Evolutionary conservation across 1,140 invertebrate genomes (phyloP).

Genomic region (Lepidotrigona ventralis): DNA sequence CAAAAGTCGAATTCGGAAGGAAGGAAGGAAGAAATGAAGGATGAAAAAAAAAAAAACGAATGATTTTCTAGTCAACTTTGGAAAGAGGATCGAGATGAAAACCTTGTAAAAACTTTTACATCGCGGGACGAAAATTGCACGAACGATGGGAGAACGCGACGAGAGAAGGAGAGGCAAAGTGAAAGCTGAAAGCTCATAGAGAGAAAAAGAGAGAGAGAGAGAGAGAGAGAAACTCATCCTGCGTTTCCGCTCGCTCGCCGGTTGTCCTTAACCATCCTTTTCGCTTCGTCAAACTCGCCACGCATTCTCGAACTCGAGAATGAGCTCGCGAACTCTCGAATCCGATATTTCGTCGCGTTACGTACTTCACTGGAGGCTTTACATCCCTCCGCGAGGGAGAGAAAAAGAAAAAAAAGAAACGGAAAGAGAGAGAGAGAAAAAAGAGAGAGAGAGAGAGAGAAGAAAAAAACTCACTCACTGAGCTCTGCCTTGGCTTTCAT

Average conservation of each 20-base stretch:
- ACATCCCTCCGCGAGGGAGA: neutral
- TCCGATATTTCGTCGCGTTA: conserved; percentile 63
- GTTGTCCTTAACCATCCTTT: conserved; percentile 60
- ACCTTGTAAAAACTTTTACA: conserved; percentile 70
- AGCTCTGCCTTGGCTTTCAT: conserved; percentile 12
- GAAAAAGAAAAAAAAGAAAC: neutral
- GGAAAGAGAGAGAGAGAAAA: neutral
- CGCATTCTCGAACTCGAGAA: conserved; percentile 54
- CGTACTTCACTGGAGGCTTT: conserved; percentile 52
- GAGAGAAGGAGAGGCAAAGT: neutral
- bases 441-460: neutral
- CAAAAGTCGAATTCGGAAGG: too few relatives aligned
- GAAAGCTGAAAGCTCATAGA: conserved; percentile 44
- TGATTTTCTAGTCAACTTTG: conserved; percentile 54
- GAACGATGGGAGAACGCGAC: conserved; percentile 6
- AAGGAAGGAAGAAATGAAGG: neutral
- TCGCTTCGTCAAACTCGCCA: conserved; percentile 51
- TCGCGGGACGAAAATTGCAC: conserved; percentile 63
- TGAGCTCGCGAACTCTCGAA: conserved; percentile 58
- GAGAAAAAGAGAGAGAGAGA: neutral
- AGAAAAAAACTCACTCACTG: neutral
- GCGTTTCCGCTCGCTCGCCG: conserved; percentile 37
- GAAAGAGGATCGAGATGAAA: conserved; percentile 59
- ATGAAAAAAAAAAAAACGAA: conserved; percentile 27
- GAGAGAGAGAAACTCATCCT: conserved; percentile 42